A percentile compares a stretch with the other conserved stretches of the same genome.
phyloP scores from a whole-genome alignment of 2,797 vertebrate genomes.

The Microhierax caerulescens region DNA sequence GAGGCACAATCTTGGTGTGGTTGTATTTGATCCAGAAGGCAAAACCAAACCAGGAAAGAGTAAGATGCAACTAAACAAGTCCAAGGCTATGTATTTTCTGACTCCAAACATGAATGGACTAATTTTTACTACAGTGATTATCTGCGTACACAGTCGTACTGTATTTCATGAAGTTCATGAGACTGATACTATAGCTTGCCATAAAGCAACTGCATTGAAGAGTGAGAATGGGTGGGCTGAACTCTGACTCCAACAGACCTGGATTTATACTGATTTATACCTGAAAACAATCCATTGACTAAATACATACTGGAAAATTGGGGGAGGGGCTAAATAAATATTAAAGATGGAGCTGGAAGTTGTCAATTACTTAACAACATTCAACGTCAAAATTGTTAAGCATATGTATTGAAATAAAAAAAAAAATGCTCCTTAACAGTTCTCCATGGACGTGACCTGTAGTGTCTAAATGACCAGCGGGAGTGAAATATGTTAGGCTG shows the following conservation, averaged over 20 bases:
- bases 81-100: neutral
- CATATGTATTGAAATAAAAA: neutral
- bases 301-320: neutral
- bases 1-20: neutral
- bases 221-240: neutral
- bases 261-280: neutral
- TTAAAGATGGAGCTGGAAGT: neutral
- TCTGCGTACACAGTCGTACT: neutral
- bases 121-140: neutral
- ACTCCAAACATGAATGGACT: neutral
- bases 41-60: neutral
- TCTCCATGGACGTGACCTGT: neutral
- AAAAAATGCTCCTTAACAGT: neutral
- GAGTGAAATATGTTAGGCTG: neutral
- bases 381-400: neutral
- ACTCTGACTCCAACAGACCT: neutral
- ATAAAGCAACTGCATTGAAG: neutral
- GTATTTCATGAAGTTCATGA: neutral
- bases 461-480: neutral
- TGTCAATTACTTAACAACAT: neutral
- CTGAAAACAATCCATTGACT: neutral
- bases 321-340: neutral
- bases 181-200: neutral
- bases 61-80: neutral
- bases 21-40: neutral